phyloP scores from a whole-genome alignment of 2,113 vertebrate genomes.

The Onychostruthus taczanowskii region DNA sequence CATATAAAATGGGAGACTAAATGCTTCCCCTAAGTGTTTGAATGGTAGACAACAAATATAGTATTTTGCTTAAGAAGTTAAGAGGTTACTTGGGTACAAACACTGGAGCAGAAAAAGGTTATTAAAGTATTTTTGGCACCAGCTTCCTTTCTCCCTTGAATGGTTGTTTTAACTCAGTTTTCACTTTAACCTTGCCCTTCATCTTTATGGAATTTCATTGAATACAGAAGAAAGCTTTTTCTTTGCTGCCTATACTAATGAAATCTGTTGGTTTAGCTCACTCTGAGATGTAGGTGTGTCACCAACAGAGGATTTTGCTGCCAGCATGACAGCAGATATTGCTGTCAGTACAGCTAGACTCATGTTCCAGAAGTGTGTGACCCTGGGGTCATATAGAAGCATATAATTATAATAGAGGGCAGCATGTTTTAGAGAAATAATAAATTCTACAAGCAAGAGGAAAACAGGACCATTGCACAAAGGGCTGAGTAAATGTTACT shows the following conservation, averaged over 20 bases:
- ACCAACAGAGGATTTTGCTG: not conserved
- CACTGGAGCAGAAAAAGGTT: not conserved
- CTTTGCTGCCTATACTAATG: not conserved
- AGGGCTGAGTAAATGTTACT: not conserved
- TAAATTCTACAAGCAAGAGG: not conserved
- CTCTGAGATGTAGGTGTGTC: not conserved
- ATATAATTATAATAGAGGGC: not conserved
- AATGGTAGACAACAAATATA: not conserved
- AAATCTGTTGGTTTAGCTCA: not conserved
- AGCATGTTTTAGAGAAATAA: not conserved
- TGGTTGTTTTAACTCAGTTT: not conserved
- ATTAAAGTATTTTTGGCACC: not conserved
- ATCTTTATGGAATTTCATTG: not conserved
- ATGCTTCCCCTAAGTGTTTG: not conserved
- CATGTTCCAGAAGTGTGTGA: not conserved
- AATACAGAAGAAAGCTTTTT: not conserved
- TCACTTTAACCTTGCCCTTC: not conserved
- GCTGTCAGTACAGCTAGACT: not conserved
- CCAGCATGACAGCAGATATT: not conserved
- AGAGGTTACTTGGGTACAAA: not conserved
- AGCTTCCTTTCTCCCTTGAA: not conserved
- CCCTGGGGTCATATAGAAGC: not conserved
- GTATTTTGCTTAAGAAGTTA: not conserved
- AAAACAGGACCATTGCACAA: not conserved
- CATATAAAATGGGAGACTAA: not conserved